These are phyloP conservation scores for Neostethus bicornis DNA, from an alignment of 2,797 vertebrate species.

Conservation along the genomic window DNA sequence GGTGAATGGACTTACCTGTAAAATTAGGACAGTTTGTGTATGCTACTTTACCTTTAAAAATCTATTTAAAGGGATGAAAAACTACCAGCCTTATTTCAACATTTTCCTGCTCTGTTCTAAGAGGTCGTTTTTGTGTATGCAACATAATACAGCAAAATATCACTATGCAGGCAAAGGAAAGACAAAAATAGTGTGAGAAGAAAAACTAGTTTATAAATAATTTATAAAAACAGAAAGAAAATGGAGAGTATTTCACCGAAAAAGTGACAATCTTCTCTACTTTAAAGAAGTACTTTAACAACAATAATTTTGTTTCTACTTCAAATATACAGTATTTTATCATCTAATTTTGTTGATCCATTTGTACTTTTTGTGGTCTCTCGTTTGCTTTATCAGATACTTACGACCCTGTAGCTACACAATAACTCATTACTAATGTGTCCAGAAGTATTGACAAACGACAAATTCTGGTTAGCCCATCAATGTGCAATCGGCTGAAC, in stretches of 20 bases:
- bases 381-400: conserved; percentile 27
- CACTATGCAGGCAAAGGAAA: conserved; percentile 3
- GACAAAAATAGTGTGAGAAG: conserved; percentile 21
- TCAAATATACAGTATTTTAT: conserved; percentile 39
- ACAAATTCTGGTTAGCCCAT: conserved; percentile 42
- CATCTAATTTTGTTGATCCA: no score
- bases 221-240: conserved; percentile 25
- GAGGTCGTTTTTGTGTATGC: conserved; percentile 38
- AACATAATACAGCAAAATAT: conserved; percentile 28
- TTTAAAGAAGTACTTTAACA: conserved; percentile 47
- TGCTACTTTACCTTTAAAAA: conserved; percentile 28
- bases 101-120: conserved; percentile 24
- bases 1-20: conserved; percentile 28
- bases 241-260: conserved; percentile 26
- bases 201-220: conserved; percentile 32
- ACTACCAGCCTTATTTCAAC: conserved; percentile 24
- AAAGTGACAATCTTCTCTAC: conserved; percentile 39
- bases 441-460: conserved; percentile 52
- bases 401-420: conserved; percentile 32
- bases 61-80: conserved; percentile 32
- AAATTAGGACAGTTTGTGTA: conserved; percentile 49
- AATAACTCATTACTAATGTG: conserved; percentile 65
- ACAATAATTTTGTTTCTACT: conserved; percentile 21
- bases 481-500: conserved; percentile 36
- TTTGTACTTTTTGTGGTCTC: conserved; percentile 23